Evolutionary conservation across 1,140 invertebrate genomes (phyloP).

Genomic region (Drosophila bifasciata): DNA sequence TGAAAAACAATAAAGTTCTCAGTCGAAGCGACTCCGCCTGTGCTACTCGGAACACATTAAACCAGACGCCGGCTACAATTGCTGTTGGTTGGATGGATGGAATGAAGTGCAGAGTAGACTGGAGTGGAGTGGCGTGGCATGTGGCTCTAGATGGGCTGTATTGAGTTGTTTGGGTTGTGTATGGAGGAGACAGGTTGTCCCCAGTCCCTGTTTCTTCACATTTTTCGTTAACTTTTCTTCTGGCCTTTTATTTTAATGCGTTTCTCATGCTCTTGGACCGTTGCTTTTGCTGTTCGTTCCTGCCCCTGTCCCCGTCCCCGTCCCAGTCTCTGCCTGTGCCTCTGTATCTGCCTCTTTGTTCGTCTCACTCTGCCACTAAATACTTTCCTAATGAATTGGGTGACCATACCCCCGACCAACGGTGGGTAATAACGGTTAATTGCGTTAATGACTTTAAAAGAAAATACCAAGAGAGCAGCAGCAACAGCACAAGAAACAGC

Average conservation of each 20-base stretch:
- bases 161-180: constrained; percentile 11
- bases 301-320: background rate
- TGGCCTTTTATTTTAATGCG: constrained; percentile 66
- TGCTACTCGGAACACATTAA: constrained; percentile 63
- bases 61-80: constrained; percentile 52
- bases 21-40: constrained; percentile 36
- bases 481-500: constrained; percentile 47
- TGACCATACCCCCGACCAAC: constrained; percentile 63
- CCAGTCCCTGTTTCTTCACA: constrained; percentile 41
- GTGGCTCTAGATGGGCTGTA: background rate
- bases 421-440: constrained; percentile 79
- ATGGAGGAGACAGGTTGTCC: constrained; percentile 14
- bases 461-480: constrained; percentile 74
- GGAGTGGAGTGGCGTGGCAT: constrained; percentile 5
- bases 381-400: constrained; percentile 79
- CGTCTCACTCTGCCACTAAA: constrained; percentile 57
- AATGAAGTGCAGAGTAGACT: constrained; percentile 14
- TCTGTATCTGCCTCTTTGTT: constrained; percentile 21
- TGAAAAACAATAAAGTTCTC: constrained; percentile 71
- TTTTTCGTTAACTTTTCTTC: constrained; percentile 28
- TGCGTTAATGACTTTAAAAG: constrained; percentile 82
- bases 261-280: constrained; percentile 76
- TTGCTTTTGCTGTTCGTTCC: constrained; percentile 55
- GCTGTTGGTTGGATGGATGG: constrained; percentile 5
- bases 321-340: background rate